A percentile compares a stretch with the other conserved stretches of the same genome.
phyloP scores from a whole-genome alignment of 2,888 invertebrate species.

The Laspeyria flexula region DNA sequence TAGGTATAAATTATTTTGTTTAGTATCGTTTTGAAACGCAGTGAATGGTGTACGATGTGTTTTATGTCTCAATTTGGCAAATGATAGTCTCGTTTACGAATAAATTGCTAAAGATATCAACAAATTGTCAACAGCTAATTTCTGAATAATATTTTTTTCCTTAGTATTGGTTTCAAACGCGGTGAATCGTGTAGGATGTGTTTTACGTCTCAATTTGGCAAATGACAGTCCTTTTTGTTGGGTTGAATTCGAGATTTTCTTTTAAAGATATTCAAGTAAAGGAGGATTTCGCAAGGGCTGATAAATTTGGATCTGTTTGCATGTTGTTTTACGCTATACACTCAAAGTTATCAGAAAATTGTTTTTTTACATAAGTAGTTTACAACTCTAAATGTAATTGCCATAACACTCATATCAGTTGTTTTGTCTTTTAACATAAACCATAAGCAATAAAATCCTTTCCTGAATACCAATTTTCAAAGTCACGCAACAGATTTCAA shows the following conservation, averaged over 20 bases:
- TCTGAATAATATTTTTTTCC: not conserved
- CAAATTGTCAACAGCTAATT: no score
- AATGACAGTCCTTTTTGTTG: slow-evolving; percentile 35
- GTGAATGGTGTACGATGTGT: slow-evolving; percentile 11
- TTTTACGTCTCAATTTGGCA: slow-evolving; percentile 39
- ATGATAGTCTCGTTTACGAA: no score
- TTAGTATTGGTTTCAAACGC: slow-evolving; percentile 7
- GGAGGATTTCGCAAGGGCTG: slow-evolving; percentile 13
- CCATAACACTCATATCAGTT: no score
- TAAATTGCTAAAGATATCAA: no score
- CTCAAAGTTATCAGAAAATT: slow-evolving; percentile 7
- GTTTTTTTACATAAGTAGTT: slow-evolving; percentile 4
- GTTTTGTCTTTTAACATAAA: no score
- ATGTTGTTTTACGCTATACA: slow-evolving; percentile 9
- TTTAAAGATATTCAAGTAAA: slow-evolving; percentile 20
- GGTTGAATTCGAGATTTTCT: slow-evolving; percentile 26
- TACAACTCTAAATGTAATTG: no score
- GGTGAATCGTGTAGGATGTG: slow-evolving; percentile 11
- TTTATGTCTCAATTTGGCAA: slow-evolving; percentile 41
- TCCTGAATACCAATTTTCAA: no score
- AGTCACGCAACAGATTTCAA: no score
- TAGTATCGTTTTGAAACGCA: slow-evolving; percentile 7
- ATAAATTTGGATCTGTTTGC: slow-evolving; percentile 14
- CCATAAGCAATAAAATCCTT: no score
- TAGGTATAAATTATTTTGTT: not conserved